phyloP scores from a whole-genome alignment of 2,888 invertebrate species.

The Formica aserva region DNA sequence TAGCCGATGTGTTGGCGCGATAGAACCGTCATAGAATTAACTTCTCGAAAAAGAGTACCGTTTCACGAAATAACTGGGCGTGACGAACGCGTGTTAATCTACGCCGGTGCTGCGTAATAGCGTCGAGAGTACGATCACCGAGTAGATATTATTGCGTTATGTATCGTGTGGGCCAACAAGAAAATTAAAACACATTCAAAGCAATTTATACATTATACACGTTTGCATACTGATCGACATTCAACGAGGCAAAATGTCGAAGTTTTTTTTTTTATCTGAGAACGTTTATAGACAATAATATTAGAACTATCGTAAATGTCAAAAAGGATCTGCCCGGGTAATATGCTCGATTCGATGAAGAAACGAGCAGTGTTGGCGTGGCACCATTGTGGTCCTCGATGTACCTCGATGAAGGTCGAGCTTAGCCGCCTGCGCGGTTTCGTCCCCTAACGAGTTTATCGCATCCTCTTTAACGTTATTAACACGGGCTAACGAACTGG shows the following conservation, averaged over 20 bases:
- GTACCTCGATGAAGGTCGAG: constrained; percentile 55
- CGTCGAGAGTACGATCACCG: constrained; percentile 1
- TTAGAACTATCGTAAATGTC: background rate
- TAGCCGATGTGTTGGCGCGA: constrained; percentile 50
- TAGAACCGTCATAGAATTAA: constrained; percentile 47
- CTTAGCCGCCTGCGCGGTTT: constrained; percentile 67
- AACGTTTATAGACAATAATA: background rate
- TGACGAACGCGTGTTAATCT: constrained; percentile 51
- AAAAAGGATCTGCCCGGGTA: constrained; percentile 12
- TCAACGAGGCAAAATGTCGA: background rate
- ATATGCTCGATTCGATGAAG: constrained; percentile 32
- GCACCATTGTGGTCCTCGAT: constrained; percentile 5
- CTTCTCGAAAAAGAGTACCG: constrained; percentile 49
- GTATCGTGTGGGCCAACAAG: background rate
- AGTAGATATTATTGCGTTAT: constrained; percentile 12
- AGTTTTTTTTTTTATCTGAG: background rate
- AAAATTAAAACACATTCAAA: constrained; percentile 21
- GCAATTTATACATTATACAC: background rate
- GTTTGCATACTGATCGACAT: background rate
- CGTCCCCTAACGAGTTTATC: constrained; percentile 80
- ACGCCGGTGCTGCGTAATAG: constrained; percentile 34
- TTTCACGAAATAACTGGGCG: constrained; percentile 55
- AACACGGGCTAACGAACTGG: constrained; percentile 81
- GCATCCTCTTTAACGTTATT: constrained; percentile 82
- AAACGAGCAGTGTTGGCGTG: constrained; percentile 25